phyloP scores from a whole-genome alignment of 2,113 vertebrate species.

The Egretta garzetta region DNA sequence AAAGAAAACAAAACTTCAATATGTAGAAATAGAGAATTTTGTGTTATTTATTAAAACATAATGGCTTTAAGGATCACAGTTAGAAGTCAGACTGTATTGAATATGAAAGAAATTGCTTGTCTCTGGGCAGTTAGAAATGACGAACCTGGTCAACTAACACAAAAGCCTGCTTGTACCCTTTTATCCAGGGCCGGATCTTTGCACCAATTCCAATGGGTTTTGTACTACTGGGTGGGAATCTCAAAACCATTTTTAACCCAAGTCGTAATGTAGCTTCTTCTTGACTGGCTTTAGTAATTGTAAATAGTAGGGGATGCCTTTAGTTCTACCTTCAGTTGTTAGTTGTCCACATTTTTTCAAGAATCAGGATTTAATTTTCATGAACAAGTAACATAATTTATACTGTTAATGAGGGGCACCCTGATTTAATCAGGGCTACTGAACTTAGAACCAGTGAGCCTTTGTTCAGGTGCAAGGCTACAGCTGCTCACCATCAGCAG shows the following conservation, averaged over 20 bases:
- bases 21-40: constrained; percentile 35
- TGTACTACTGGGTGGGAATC: not conserved
- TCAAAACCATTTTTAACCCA: not conserved
- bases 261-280: not conserved
- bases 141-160: not conserved
- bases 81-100: not conserved
- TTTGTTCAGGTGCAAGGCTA: not conserved
- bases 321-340: not conserved
- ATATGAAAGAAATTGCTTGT: not conserved
- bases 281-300: not conserved
- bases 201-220: not conserved
- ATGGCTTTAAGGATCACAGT: constrained; percentile 21
- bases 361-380: not conserved
- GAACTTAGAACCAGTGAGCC: not conserved
- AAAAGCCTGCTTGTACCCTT: not conserved
- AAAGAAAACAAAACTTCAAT: not conserved
- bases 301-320: not conserved
- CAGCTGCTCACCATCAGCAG: not conserved
- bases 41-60: constrained; percentile 54
- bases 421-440: not conserved
- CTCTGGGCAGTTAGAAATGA: not conserved
- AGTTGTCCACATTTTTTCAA: not conserved
- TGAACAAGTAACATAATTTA: not conserved
- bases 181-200: not conserved
- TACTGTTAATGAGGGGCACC: not conserved